A percentile compares a stretch with the other conserved stretches of the same genome.
Evolutionary conservation across 2,888 invertebrate species (phyloP).

Genomic region (Ophion slaviceki): DNA sequence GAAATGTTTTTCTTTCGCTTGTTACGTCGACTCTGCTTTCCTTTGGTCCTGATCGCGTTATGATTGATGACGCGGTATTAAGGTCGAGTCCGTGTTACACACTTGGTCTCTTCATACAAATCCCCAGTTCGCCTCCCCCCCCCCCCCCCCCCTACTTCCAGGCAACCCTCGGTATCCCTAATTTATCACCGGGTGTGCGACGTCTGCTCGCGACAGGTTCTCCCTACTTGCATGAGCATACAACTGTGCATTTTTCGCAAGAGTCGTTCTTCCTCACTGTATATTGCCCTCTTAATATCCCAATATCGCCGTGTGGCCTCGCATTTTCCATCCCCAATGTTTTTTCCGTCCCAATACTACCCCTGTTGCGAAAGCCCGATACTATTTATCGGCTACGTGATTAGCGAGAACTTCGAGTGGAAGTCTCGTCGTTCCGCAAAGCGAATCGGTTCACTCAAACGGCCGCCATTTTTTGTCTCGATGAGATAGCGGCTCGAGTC

Average conservation of each 20-base stretch:
- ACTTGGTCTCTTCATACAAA: slow-evolving; percentile 82
- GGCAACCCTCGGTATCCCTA: slow-evolving; percentile 60
- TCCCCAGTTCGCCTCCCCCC: slow-evolving; percentile 53
- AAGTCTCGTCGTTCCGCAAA: neutral
- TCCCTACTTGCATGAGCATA: slow-evolving; percentile 63
- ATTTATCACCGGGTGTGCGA: slow-evolving; percentile 79
- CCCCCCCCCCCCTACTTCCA: neutral
- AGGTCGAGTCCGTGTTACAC: slow-evolving; percentile 81
- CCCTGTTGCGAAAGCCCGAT: neutral
- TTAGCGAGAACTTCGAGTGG: neutral
- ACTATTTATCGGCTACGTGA: neutral
- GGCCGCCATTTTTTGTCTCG: neutral
- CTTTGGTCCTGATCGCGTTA: slow-evolving; percentile 69
- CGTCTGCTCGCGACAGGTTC: slow-evolving; percentile 80
- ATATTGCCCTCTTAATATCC: slow-evolving; percentile 36
- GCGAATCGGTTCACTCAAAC: neutral
- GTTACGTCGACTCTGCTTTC: slow-evolving; percentile 37
- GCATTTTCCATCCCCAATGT: slow-evolving; percentile 46
- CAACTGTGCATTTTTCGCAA: slow-evolving; percentile 50
- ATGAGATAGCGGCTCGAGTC: neutral
- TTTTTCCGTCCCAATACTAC: neutral
- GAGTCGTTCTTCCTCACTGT: slow-evolving; percentile 50
- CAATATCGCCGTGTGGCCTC: slow-evolving; percentile 20
- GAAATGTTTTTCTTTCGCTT: slow-evolving; percentile 28
- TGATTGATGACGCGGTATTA: slow-evolving; percentile 81